Base-by-base conservation (phyloP, 2,797 vertebrate genomes). In the Sus cebifrons region DNA sequence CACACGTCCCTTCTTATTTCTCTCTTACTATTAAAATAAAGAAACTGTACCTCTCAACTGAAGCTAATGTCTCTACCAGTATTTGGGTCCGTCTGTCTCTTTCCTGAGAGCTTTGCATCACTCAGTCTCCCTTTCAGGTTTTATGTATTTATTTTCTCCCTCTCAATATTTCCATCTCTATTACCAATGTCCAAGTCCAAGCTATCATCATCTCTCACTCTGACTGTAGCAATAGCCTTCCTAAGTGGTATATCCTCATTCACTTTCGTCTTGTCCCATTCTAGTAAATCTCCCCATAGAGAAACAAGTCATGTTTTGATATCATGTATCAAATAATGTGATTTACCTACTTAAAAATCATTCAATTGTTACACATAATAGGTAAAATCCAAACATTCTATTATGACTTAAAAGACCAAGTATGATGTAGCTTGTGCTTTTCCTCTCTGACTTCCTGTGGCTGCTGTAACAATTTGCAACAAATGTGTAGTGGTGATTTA, bases 21-120 rank as follows among this genome's bases (percentile, higher is more conserved):
- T 70, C 16, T 49, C 29, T 85, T 62, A 62, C 44, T 17, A 18
- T 83, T 91, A 86, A 93, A 90, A 54, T 89, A 85, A 79, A 54
- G 52, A 21, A 65, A 15, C 56, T 73, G 5, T 60, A 25, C 17
- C 40, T 71, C 71, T 62, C 62, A 86, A 82, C 32, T 68, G 54
- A 92, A 67, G 25, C 29, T 70, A 92, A 60, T 84, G 6, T 18
- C 32, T 36, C 58, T 67, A 20, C 64, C 60, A 82, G 18, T 75
- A 52, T 29, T 85, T 86, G 4, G 70, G 16, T 90, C 17, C 68
- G 4, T 89, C n/a, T 49, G 4, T 49, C 49, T 95, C 86, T 84
- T 62, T 78, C 58, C 58, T 85, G 29, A 87, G 49, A 87, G 2
- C 16, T 75, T n/a, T 91, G 17, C 49, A 36, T 91, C 36, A 54